Evolutionary conservation across 1,140 invertebrate genomes (phyloP).

Genomic region (Micrasema longulum): DNA sequence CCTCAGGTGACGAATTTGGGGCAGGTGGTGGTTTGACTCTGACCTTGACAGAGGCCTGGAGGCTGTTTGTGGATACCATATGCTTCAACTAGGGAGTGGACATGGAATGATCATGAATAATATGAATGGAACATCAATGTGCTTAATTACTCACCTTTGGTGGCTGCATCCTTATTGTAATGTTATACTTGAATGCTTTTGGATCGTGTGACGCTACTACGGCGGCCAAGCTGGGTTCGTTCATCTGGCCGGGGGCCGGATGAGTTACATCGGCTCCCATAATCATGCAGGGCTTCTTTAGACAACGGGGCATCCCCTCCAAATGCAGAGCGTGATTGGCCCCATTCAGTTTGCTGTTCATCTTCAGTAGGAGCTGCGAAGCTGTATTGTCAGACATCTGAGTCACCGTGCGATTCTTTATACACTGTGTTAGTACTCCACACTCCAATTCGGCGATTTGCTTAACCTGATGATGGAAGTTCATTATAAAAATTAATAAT

Average conservation of each 20-base stretch:
- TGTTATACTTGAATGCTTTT: conserved; percentile 76
- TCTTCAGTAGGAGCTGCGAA: conserved; percentile 82
- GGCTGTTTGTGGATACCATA: not conserved
- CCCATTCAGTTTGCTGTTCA: conserved; percentile 87
- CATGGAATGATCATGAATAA: no score
- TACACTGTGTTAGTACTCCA: conserved; percentile 82
- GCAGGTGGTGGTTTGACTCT: no score
- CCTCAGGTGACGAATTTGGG: no score
- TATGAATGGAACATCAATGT: not conserved
- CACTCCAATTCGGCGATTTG: conserved; percentile 75
- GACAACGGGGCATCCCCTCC: conserved; percentile 55
- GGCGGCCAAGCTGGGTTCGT: conserved; percentile 89
- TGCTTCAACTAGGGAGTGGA: no score
- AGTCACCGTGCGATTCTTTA: conserved; percentile 68
- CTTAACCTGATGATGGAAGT: conserved; percentile 70
- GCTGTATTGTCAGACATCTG: conserved; percentile 65
- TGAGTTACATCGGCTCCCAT: conserved; percentile 92
- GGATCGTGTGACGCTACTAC: conserved; percentile 78
- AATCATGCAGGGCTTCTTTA: conserved; percentile 70
- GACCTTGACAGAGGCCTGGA: conserved; percentile 27
- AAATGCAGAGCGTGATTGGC: conserved; percentile 76
- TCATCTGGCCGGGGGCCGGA: conserved; percentile 76
- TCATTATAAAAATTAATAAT: no score
- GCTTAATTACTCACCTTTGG: conserved; percentile 25
- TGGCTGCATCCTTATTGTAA: conserved; percentile 76